Conservation (phyloP, 2,888 invertebrate species). For the Ormyrus pomaceus region DNA sequence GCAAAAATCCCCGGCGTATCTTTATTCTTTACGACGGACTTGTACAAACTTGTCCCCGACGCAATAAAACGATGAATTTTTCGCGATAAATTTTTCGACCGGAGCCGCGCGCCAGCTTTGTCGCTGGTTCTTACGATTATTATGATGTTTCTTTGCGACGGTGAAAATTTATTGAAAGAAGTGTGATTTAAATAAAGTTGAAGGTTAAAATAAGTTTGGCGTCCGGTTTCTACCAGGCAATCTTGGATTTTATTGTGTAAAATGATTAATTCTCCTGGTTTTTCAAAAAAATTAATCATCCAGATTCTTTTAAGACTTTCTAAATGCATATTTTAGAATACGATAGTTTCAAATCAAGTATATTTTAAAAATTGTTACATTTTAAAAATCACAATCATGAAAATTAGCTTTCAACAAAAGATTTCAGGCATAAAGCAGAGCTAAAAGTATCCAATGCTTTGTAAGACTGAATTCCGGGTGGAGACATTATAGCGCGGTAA, state of each 20-base stretch:
- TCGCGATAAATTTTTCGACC: conserved; percentile 43
- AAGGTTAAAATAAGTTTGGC: conserved; percentile 18
- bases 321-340: too few relatives aligned
- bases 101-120: background rate
- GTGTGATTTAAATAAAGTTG: conserved; percentile 24
- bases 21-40: conserved; percentile 45
- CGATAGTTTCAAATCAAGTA: too few relatives aligned
- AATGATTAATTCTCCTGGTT: too few relatives aligned
- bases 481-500: too few relatives aligned
- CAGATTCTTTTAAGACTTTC: too few relatives aligned
- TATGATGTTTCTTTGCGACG: conserved; percentile 3
- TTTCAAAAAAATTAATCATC: too few relatives aligned
- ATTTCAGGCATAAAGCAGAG: too few relatives aligned
- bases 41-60: conserved; percentile 32
- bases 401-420: too few relatives aligned
- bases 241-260: background rate
- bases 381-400: too few relatives aligned
- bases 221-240: conserved; percentile 13
- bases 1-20: conserved; percentile 19
- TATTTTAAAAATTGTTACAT: too few relatives aligned
- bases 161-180: conserved; percentile 35
- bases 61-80: conserved; percentile 44
- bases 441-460: too few relatives aligned
- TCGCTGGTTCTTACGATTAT: conserved; percentile 15
- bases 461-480: too few relatives aligned